Base-by-base conservation (phyloP, 2,888 invertebrate species). In the Argyra leucocephala region DNA sequence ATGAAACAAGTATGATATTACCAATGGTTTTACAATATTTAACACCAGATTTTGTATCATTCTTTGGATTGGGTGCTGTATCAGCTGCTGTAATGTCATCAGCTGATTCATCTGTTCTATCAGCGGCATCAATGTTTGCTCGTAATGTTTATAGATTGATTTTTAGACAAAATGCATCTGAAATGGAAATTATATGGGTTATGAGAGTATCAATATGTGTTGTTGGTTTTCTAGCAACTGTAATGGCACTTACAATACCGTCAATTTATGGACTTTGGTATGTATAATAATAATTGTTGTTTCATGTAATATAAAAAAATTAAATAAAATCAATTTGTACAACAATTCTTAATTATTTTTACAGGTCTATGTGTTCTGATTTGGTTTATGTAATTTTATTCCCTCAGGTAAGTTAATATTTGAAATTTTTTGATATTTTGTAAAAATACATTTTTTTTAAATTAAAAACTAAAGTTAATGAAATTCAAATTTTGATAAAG, bases 81-180 rank as follows among this genome's bases (percentile, higher is more conserved):
- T 97, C 97, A 0, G 99, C 98, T 1, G 98, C 98, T 22, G 98
- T 99, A 70, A 99, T 99, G 98, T 97, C 97, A 57, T 97, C 97
- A 0, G 98, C 98, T 0, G 98, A 99, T 81, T 98, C 98, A 64
- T 97, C 97, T 72, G 95, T 99, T 63, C 85, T 99, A 22, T 96
- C 97, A 23, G 98, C 98, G 3, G 94, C 95, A 72, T 96, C 97
- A 31, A 98, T 99, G 98, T 99, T 99, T 77, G 97, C 98, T 68
- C 87, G 97, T 77, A 99, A 99, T 81, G 93, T 99, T 72, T 98
- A 98, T 85, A 96, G 93, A 82, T 85, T 96, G 79, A 94, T 98
- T 77, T 95, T 99, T 82, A 84, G 98, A 66, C 96, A 96, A 81
- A 88, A 90, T 78, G 97, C 97, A 57, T 96, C 96, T 36, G 98